These are phyloP conservation scores for Glaucidium brasilianum DNA, from an alignment of 2,113 vertebrate species.

Conservation along the genomic window DNA sequence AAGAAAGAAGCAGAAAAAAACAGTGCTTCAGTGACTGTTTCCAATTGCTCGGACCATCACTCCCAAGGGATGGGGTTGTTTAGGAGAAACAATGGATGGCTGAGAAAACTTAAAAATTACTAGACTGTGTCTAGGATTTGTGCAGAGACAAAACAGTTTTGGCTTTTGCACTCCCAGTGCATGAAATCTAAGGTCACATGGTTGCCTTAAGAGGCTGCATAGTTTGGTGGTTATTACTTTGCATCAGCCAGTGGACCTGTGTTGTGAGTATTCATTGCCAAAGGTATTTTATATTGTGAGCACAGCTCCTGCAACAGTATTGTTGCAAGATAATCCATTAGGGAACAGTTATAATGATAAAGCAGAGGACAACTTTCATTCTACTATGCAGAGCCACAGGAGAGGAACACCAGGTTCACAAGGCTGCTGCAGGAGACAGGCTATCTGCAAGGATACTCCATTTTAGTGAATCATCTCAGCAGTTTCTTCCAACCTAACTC, in stretches of 20 bases:
- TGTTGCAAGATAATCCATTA: background rate
- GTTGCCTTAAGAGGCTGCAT: background rate
- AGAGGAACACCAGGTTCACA: background rate
- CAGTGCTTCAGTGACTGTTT: background rate
- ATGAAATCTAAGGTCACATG: fast-evolving
- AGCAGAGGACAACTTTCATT: background rate
- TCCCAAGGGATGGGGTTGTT: background rate
- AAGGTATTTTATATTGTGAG: background rate
- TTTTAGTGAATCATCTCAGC: background rate
- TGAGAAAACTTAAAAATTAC: background rate
- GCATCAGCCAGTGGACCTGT: background rate
- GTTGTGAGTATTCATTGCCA: background rate
- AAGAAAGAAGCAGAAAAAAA: background rate
- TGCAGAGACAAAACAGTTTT: background rate
- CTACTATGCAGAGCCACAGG: background rate
- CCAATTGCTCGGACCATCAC: background rate
- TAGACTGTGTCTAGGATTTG: background rate
- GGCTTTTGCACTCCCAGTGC: background rate
- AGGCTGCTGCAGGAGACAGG: background rate
- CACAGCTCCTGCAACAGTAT: background rate
- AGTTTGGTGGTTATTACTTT: background rate
- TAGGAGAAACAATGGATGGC: background rate
- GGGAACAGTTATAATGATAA: background rate
- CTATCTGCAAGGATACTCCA: background rate
- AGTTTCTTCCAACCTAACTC: background rate